phyloP scores from a whole-genome alignment of 2,113 vertebrate genomes.

The Numenius arquata region DNA sequence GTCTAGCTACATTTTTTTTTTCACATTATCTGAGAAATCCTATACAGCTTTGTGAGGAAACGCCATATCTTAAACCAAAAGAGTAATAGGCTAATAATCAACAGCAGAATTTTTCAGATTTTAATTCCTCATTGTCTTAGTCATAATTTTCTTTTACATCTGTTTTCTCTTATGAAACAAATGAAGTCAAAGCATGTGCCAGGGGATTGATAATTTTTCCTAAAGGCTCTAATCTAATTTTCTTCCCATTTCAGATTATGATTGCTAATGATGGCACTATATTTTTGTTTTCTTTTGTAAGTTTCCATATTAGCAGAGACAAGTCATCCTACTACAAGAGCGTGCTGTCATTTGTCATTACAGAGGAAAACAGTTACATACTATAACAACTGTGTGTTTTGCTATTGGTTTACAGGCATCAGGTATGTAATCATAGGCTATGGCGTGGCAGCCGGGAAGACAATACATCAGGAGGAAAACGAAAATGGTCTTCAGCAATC shows the following conservation, averaged over 20 bases:
- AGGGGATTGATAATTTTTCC: not conserved
- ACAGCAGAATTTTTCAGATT: not conserved
- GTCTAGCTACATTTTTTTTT: not conserved
- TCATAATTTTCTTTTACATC: not conserved
- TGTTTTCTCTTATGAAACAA: not conserved
- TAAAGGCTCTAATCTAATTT: not conserved
- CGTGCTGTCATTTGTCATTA: not conserved
- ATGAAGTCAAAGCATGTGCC: not conserved
- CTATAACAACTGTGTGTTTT: not conserved
- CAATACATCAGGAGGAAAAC: not conserved
- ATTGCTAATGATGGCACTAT: not conserved
- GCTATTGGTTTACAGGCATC: not conserved
- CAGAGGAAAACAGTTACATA: not conserved
- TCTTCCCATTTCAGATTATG: not conserved
- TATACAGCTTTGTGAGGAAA: not conserved
- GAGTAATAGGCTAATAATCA: not conserved
- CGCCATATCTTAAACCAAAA: not conserved
- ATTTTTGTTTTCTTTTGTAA: not conserved
- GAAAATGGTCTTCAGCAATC: slow-evolving; percentile 4
- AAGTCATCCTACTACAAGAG: not conserved
- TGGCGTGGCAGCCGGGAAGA: not conserved
- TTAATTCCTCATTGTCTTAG: not conserved
- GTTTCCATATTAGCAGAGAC: not conserved
- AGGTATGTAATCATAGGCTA: not conserved
- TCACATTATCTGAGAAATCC: not conserved